Evolutionary conservation across 2,113 vertebrate species (phyloP).

Genomic region (Xenopus laevis): DNA sequence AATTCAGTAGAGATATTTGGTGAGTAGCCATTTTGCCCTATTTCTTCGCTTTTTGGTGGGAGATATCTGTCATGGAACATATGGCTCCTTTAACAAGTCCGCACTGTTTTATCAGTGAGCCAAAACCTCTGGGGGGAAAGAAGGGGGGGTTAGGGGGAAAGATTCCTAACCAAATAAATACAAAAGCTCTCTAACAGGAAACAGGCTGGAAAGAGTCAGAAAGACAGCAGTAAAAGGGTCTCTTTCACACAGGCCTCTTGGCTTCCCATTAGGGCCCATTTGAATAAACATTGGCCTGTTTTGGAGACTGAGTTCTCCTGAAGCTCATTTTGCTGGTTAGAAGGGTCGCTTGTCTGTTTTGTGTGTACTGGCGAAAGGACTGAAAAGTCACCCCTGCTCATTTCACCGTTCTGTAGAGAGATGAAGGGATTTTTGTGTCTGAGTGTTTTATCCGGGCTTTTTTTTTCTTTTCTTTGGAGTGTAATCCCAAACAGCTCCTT

Average conservation of each 20-base stretch:
- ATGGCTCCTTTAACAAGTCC: slow-evolving; percentile 40
- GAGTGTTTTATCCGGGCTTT: slow-evolving; percentile 25
- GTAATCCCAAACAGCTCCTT: slow-evolving; percentile 35
- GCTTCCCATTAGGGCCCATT: slow-evolving; percentile 41
- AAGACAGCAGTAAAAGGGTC: slow-evolving; percentile 42
- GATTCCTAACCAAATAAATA: slow-evolving; percentile 44
- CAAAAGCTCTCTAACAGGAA: slow-evolving; percentile 45
- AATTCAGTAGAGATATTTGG: background rate
- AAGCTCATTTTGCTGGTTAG: slow-evolving; percentile 32
- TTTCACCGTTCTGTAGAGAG: slow-evolving; percentile 27
- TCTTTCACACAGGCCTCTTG: slow-evolving; percentile 44
- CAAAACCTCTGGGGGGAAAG: slow-evolving; percentile 32
- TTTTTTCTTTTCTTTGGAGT: background rate
- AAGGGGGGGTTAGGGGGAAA: slow-evolving; percentile 1
- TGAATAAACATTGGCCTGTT: slow-evolving; percentile 41
- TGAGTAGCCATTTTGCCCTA: background rate
- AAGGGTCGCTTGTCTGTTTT: slow-evolving; percentile 41
- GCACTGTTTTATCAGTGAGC: slow-evolving; percentile 39
- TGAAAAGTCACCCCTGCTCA: slow-evolving; percentile 34
- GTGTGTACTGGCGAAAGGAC: slow-evolving; percentile 30
- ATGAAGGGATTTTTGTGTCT: slow-evolving; percentile 39
- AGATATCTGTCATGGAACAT: slow-evolving; percentile 25
- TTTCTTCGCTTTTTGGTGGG: background rate
- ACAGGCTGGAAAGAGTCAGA: slow-evolving; percentile 43
- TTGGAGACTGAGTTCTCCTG: slow-evolving; percentile 25